Percentiles rank a stretch among this genome's conserved stretches.
These are phyloP conservation scores for Plebejus argus DNA, from an alignment of 2,888 invertebrate genomes.

Conservation along the genomic window DNA sequence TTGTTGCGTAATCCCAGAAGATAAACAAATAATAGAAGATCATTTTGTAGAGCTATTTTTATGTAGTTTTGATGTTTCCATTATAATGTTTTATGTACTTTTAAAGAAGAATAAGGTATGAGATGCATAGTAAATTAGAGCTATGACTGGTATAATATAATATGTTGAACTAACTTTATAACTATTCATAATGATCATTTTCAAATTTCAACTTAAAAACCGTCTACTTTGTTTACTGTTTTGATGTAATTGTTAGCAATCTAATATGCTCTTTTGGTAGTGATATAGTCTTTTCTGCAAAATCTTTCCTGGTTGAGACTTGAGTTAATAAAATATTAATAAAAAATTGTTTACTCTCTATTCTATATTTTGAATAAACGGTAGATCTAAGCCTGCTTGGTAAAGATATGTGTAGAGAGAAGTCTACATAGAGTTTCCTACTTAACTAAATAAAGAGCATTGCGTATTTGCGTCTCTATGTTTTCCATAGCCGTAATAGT, in stretches of 20 bases:
- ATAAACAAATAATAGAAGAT: neutral
- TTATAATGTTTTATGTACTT: neutral
- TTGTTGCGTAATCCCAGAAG: neutral
- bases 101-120: neutral
- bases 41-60: neutral
- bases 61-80: neutral
- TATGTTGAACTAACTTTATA: no score
- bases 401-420: neutral
- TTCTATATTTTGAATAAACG: no score
- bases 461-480: neutral
- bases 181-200: no score
- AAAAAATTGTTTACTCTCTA: no score
- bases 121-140: no score
- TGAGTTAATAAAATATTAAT: no score
- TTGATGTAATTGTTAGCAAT: no score
- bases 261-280: no score
- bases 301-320: no score
- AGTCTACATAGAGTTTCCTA: neutral
- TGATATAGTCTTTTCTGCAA: no score
- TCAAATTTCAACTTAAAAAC: neutral
- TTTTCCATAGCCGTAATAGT: neutral
- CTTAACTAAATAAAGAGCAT: neutral
- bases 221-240: neutral
- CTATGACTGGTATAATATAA: no score
- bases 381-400: neutral